Conservation (phyloP, 2,888 invertebrate genomes). For the Heterodera filipjevi region DNA sequence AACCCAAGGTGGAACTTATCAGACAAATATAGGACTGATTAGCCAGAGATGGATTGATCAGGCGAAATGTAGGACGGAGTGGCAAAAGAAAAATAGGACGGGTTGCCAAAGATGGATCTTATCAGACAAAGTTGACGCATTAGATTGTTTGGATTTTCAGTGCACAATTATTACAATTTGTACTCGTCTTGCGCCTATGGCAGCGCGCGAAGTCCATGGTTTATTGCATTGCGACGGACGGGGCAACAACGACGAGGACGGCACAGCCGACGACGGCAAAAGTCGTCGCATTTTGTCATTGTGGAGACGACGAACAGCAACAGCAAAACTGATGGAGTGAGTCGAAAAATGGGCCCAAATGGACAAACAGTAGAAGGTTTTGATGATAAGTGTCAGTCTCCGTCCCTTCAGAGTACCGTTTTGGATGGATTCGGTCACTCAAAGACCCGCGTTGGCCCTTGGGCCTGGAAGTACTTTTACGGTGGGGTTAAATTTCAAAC, state of each 20-base stretch:
- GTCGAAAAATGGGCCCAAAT: background rate
- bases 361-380: background rate
- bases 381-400: background rate
- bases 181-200: slow-evolving; percentile 64
- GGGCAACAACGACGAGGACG: slow-evolving; percentile 55
- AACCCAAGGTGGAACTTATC: too few species aligned
- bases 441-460: background rate
- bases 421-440: slow-evolving; percentile 20
- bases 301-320: slow-evolving; percentile 36
- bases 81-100: too few species aligned
- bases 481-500: background rate
- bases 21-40: too few species aligned
- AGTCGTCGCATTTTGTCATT: slow-evolving; percentile 57
- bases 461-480: slow-evolving; percentile 25
- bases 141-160: background rate
- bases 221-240: slow-evolving; percentile 58
- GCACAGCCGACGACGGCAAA: slow-evolving; percentile 52
- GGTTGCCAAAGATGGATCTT: too few species aligned
- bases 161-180: slow-evolving; percentile 65
- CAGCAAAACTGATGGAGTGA: slow-evolving; percentile 4
- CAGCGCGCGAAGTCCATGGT: slow-evolving; percentile 45
- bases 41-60: too few species aligned
- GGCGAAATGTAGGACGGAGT: too few species aligned
- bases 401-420: background rate
- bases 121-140: too few species aligned